phyloP scores from a whole-genome alignment of 2,888 invertebrate genomes.

The Amiota communis region DNA sequence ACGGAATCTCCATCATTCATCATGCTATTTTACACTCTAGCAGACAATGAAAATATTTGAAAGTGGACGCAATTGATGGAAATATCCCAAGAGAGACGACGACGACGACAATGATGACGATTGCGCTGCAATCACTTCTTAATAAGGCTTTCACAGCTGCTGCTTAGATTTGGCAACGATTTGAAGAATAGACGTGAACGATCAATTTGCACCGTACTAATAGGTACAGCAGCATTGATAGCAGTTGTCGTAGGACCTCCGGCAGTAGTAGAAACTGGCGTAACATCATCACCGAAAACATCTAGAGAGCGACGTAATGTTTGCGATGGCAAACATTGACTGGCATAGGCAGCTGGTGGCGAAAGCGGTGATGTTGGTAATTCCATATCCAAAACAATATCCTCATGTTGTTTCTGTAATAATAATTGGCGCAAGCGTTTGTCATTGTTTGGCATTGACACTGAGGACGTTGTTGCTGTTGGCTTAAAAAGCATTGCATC shows the following conservation, averaged over 20 bases:
- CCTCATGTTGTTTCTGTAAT: slow-evolving; percentile 44
- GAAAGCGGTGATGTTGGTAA: slow-evolving; percentile 65
- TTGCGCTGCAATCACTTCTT: slow-evolving; percentile 52
- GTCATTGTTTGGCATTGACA: slow-evolving; percentile 30
- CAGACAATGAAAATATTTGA: not conserved
- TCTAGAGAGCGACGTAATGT: slow-evolving; percentile 66
- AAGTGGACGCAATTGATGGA: slow-evolving; percentile 24
- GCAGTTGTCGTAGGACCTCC: not conserved
- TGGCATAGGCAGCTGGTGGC: slow-evolving; percentile 58
- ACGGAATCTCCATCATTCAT: not conserved
- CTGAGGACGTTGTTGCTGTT: slow-evolving; percentile 45
- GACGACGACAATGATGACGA: not conserved
- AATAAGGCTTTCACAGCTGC: slow-evolving; percentile 79
- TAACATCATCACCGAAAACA: slow-evolving; percentile 53
- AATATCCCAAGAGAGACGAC: not conserved
- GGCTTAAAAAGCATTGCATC: slow-evolving; percentile 55
- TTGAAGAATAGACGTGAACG: slow-evolving; percentile 74
- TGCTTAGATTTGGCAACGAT: slow-evolving; percentile 82
- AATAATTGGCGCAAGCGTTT: not conserved
- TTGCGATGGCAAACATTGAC: slow-evolving; percentile 39
- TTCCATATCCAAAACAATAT: slow-evolving; percentile 65
- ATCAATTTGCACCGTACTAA: slow-evolving; percentile 51
- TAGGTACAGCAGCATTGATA: slow-evolving; percentile 27
- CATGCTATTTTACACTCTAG: too few species aligned
- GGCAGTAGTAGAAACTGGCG: not conserved